These are phyloP conservation scores for Myiotriccus ornatus DNA, from an alignment of 2,797 vertebrate species.

Conservation along the genomic window DNA sequence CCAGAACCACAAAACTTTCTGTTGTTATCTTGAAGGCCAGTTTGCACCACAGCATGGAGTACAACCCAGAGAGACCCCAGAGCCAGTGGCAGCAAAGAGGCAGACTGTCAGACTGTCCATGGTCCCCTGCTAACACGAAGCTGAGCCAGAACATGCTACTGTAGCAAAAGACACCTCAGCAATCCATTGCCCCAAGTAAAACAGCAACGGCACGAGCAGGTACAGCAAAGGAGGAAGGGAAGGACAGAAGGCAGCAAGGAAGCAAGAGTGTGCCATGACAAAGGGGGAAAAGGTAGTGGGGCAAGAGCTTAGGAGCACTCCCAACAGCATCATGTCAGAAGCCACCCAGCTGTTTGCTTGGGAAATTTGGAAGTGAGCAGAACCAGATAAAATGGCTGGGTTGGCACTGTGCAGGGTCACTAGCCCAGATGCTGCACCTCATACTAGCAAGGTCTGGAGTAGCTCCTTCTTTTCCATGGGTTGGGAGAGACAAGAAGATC, in stretches of 20 bases:
- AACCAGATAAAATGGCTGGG: no score
- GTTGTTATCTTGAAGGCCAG: neutral
- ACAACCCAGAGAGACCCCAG: neutral
- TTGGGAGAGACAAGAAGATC: neutral
- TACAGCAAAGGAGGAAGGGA: neutral
- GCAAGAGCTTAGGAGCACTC: neutral
- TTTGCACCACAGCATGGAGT: neutral
- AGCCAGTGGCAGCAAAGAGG: neutral
- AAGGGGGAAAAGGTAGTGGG: neutral
- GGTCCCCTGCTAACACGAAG: neutral
- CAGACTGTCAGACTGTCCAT: neutral
- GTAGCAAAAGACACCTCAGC: neutral
- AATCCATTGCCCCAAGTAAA: neutral
- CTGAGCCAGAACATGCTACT: neutral
- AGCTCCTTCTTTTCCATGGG: neutral
- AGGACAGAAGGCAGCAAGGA: neutral
- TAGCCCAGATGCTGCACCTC: neutral
- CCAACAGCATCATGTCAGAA: neutral
- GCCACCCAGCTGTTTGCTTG: neutral
- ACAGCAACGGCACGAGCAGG: neutral
- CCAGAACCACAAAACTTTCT: neutral
- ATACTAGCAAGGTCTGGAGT: neutral
- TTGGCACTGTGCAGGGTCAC: neutral
- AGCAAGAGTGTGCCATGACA: neutral
- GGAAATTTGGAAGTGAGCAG: neutral